Evolutionary conservation across 1,140 invertebrate species (phyloP), one percentile per base, ranked within the genome.

Genomic region (Acromyrmex charruanus): DNA sequence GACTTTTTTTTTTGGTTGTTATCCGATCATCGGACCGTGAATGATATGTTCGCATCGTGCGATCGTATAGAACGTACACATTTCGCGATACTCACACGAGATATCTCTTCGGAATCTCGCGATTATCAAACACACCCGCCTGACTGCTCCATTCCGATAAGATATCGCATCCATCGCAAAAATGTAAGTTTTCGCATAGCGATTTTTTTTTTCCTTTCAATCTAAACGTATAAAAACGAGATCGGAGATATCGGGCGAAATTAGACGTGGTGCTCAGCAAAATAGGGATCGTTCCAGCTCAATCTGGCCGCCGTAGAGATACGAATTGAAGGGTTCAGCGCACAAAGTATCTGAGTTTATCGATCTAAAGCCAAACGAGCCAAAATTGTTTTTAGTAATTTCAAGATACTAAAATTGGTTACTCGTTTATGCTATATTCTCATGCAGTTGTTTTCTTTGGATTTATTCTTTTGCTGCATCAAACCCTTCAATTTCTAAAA

Each of bases 21-120:
- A 51, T 74, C 18, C 21, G 39, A 59, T 53, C 35, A 44, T 2
- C 12, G n/a, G 63, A 53, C 16, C 28, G 25, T 55, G 9, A 72
- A 53, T 77, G 88, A 90, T 87, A 82, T 77, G 88, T 82, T 59
- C 88, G 87, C 84, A 2, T 18, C 12, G 35, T 16, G 49, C 72
- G 58, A 68, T 55, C 31, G 18, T 25, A 55, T 16, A n/a, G n/a
- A 59, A 49, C 25, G 39, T 35, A 49, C 61, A 18, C 77, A 49
- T 18, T 28, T 63, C 12, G 61, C 63, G 31, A 51, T 28, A 5
- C 18, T 72, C 18, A 18, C 39, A 16, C 44, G 35, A 16, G 6
- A 14, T 39, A 80, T 55, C 65, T 21, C 35, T 4, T 66, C 35
- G 65, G 39, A 39, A 44, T 44, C 1, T 68, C 65, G 49, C 16